phyloP scores from a whole-genome alignment of 2,888 invertebrate genomes.

The Chironomus riparius region DNA sequence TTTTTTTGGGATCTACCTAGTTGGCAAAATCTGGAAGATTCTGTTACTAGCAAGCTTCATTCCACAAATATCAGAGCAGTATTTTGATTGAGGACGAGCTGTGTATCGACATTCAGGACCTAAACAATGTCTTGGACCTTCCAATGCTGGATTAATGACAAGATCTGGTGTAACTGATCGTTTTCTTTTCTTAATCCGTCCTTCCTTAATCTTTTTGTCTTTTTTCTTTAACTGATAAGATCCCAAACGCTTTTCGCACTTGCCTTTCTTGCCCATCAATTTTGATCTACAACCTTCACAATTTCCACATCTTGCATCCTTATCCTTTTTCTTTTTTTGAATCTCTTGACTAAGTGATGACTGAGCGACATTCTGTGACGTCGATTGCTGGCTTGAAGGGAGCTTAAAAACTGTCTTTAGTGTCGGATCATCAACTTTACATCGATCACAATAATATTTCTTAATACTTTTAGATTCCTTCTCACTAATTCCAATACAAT shows the following conservation, averaged over 20 bases:
- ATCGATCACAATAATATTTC: constrained; percentile 83
- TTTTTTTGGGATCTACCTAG: too few relatives aligned
- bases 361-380: not conserved
- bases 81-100: constrained; percentile 76
- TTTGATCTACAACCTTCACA: constrained; percentile 39
- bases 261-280: constrained; percentile 41
- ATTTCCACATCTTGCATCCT: constrained; percentile 39
- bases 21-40: constrained; percentile 79
- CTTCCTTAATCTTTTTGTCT: constrained; percentile 22
- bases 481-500: constrained; percentile 91
- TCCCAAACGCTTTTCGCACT: constrained; percentile 47
- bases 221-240: constrained; percentile 36
- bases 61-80: constrained; percentile 89
- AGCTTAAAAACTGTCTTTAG: constrained; percentile 50
- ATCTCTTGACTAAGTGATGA: constrained; percentile 32
- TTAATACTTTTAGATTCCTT: constrained; percentile 88
- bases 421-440: constrained; percentile 72
- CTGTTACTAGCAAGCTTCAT: constrained; percentile 75
- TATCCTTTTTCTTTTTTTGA: constrained; percentile 35
- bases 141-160: constrained; percentile 45
- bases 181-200: constrained; percentile 32
- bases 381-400: constrained; percentile 31
- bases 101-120: constrained; percentile 79
- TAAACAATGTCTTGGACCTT: constrained; percentile 72
- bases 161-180: constrained; percentile 38